Percentiles rank a stretch among this genome's conserved stretches.
phyloP scores from a whole-genome alignment of 2,113 vertebrate species.

The Hippoglossus stenolepis region DNA sequence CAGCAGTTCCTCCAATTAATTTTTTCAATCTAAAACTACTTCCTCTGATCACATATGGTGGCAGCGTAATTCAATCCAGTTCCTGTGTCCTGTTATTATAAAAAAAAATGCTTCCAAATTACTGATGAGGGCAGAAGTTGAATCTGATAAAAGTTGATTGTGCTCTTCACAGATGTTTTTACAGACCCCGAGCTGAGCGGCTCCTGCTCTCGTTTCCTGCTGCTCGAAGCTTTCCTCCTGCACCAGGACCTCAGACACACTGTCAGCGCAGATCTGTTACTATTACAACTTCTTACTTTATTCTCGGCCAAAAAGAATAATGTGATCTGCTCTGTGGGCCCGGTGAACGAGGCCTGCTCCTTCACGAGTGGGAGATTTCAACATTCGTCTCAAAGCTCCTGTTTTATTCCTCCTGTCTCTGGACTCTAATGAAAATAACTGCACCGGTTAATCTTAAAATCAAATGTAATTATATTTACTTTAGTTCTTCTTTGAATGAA shows the following conservation, averaged over 20 bases:
- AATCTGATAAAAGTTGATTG: conserved; percentile 44
- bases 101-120: conserved; percentile 12
- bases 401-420: neutral
- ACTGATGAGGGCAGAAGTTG: conserved; percentile 9
- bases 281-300: neutral
- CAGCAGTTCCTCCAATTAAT: conserved; percentile 8
- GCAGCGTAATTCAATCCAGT: neutral
- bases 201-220: conserved; percentile 32
- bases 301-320: neutral
- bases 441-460: neutral
- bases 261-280: conserved; percentile 11
- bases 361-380: conserved; percentile 5
- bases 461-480: neutral
- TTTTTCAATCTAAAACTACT: neutral
- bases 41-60: conserved; percentile 19
- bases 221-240: conserved; percentile 52
- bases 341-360: conserved; percentile 31
- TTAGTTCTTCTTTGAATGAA: too few relatives aligned
- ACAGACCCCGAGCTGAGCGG: conserved; percentile 35
- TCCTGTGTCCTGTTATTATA: conserved; percentile 12
- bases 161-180: conserved; percentile 58
- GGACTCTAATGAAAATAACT: neutral
- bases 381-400: neutral
- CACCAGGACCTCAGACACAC: conserved; percentile 30
- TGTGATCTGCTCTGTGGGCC: neutral